A percentile compares a stretch with the other conserved stretches of the same genome.
Conservation (phyloP, 1,140 invertebrate species). For the Bombus waltoni region DNA sequence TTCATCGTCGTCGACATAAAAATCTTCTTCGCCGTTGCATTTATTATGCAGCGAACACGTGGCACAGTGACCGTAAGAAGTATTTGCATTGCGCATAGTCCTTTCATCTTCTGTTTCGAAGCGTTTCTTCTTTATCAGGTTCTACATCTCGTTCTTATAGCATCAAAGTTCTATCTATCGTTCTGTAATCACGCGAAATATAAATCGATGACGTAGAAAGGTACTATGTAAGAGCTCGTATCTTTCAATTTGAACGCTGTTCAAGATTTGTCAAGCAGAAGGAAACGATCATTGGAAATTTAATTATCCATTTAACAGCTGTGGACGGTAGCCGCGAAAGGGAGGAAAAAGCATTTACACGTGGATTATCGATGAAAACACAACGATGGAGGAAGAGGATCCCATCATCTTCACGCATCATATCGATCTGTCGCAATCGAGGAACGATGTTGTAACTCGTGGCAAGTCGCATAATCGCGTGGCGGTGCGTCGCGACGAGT, state of each 20-base stretch:
- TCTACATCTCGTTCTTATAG: no score
- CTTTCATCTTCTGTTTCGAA: no score
- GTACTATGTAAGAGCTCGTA: background rate
- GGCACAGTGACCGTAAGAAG: no score
- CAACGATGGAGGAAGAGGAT: constrained; percentile 32
- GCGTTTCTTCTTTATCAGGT: no score
- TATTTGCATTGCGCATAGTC: no score
- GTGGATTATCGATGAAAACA: constrained; percentile 22
- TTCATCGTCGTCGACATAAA: background rate
- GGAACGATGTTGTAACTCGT: constrained; percentile 16
- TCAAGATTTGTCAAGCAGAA: background rate
- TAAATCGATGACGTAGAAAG: background rate
- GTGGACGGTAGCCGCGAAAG: background rate
- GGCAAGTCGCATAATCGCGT: background rate
- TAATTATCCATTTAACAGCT: background rate
- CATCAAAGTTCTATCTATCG: no score
- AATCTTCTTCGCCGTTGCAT: background rate
- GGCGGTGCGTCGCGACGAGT: constrained; percentile 34
- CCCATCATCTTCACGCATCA: background rate
- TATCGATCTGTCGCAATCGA: constrained; percentile 42
- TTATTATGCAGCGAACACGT: no score
- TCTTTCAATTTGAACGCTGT: no score
- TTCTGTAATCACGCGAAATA: background rate
- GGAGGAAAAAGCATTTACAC: background rate
- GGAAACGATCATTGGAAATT: background rate